Percentiles rank a stretch among this genome's conserved stretches.
phyloP scores from a whole-genome alignment of 2,113 vertebrate genomes.

The Hemibagrus wyckioides region DNA sequence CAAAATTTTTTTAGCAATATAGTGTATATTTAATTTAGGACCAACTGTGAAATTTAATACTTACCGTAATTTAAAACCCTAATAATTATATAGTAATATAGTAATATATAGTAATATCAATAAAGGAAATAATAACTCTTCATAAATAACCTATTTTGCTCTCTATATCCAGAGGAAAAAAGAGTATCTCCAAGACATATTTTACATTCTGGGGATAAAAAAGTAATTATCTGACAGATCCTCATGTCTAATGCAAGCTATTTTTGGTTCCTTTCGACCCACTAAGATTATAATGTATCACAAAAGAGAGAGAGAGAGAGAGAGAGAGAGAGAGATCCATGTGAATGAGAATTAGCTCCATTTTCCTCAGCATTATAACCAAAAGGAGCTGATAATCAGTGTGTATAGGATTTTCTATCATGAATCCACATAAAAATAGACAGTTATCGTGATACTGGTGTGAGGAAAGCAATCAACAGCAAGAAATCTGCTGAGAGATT shows the following conservation, averaged over 20 bases:
- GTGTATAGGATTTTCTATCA: not conserved
- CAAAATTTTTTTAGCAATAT: too few relatives aligned
- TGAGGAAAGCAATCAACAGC: too few relatives aligned
- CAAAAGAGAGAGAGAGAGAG: not conserved
- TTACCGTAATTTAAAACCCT: not conserved
- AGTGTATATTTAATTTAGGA: too few relatives aligned
- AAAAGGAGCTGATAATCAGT: not conserved
- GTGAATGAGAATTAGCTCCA: not conserved
- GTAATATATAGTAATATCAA: not conserved
- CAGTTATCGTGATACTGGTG: too few relatives aligned
- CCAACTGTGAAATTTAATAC: not conserved
- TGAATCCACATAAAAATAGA: too few relatives aligned
- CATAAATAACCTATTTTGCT: not conserved
- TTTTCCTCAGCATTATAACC: not conserved
- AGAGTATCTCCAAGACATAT: not conserved
- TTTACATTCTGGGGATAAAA: not conserved
- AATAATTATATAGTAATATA: not conserved
- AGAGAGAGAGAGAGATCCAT: not conserved
- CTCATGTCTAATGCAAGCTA: conserved; percentile 5
- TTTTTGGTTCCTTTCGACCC: not conserved
- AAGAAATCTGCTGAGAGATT: too few relatives aligned
- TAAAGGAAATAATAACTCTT: not conserved
- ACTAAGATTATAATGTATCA: not conserved
- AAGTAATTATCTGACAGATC: not conserved
- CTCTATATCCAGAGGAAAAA: not conserved